Percentiles rank a stretch among this genome's conserved stretches.
Conservation (phyloP, 2,113 vertebrate genomes). For the Brachypodius melanocephalos region DNA sequence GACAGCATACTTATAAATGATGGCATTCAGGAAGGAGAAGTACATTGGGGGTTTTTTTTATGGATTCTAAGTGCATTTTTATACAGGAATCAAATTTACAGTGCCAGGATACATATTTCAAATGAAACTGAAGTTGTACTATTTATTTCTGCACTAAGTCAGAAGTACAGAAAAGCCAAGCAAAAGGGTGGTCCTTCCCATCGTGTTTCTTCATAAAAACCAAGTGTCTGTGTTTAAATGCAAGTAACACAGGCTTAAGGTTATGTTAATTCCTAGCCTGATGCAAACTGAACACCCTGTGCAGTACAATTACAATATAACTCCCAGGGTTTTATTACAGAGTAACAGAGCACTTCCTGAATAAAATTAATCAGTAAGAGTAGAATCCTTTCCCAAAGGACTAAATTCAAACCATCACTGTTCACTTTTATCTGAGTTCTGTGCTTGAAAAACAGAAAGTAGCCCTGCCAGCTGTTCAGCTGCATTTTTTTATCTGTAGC, state of each 20-base stretch:
- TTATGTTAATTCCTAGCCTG: not conserved
- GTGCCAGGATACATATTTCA: not conserved
- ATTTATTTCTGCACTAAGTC: not conserved
- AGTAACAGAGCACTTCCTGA: not conserved
- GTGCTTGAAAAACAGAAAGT: not conserved
- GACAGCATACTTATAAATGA: not conserved
- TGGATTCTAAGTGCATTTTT: slow-evolving; percentile 5
- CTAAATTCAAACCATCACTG: not conserved
- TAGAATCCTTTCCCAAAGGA: not conserved
- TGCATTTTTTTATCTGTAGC: not conserved
- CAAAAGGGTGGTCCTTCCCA: not conserved
- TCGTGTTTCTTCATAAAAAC: not conserved
- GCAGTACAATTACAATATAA: not conserved
- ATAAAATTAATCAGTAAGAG: slow-evolving; percentile 4
- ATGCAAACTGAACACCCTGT: not conserved
- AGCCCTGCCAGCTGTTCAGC: not conserved
- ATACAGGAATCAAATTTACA: not conserved
- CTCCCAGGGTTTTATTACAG: not conserved
- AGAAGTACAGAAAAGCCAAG: not conserved
- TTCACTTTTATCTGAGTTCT: not conserved
- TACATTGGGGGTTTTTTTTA: not conserved
- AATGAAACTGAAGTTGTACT: not conserved
- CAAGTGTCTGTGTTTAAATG: not conserved
- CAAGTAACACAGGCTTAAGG: not conserved
- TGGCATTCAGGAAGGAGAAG: not conserved